Evolutionary conservation across 2,888 invertebrate species (phyloP), one percentile per base, ranked within the genome.

Genomic region (Eulithis testata): DNA sequence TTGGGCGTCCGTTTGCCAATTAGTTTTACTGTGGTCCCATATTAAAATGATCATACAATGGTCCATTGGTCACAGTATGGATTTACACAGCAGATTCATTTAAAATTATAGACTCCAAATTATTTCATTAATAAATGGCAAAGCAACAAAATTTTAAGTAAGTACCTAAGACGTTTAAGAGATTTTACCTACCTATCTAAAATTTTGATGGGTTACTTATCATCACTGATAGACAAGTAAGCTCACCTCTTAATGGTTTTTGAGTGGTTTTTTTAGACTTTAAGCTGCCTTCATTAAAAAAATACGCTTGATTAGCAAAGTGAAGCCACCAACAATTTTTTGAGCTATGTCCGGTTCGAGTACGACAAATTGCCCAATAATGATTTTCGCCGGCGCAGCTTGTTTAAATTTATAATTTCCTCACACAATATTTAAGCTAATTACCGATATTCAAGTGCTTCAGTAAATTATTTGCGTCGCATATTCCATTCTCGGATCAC

Each of bases 31-130:
- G 86, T 79, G 87, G 86, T 85, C 77, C 72, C 77, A 80, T 83
- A 86, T 87, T 86, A 87, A 87, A 90, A 89, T 86, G 87, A 88
- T 88, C 86, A 87, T 83, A 86, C 88, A 85, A 5, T 31, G 40
- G 40, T 40, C 40, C 8, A 3, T 83, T 6, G 11, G 44, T 11
- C 60, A 60, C 55, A 64, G 64, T n/a, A n/a, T 0, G 36, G 43
- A 54, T n/a, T 11, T 6, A 59, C 9, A 9, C 37, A 58, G 49
- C 49, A 31, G 27, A 57, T 1, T 31, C 55, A 43, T 3, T 47
- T 37, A 36, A 8, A n/a, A 2, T 11, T 2, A 27, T 50, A 21
- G 21, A 21, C 21, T 21, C 21, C 21, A 21, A 2, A 21, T 21
- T 21, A 21, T 21, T 21, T n/a, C n/a, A n/a, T n/a, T n/a, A n/a